Conservation (phyloP, 2,113 vertebrate genomes). For the Prunella himalayana region DNA sequence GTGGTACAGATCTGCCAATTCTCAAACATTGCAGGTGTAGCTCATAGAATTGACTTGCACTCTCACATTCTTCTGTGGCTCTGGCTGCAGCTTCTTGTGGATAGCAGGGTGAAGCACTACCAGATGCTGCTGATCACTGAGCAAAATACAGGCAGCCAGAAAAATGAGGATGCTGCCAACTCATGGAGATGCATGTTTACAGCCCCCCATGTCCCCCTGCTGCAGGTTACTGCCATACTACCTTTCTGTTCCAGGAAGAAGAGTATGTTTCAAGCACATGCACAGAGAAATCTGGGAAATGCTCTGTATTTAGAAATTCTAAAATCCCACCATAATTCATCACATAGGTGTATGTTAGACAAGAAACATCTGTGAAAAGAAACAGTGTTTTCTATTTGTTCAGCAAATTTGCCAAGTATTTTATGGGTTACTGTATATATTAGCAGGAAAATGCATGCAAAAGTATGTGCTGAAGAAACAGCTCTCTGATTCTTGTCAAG, state of each 20-base stretch:
- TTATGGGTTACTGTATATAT: not conserved
- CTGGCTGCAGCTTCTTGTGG: not conserved
- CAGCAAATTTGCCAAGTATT: not conserved
- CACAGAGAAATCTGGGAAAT: not conserved
- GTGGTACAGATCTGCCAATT: not conserved
- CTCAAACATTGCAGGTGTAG: not conserved
- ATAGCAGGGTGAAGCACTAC: not conserved
- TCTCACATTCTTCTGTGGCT: not conserved
- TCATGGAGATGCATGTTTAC: not conserved
- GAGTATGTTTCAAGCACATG: not conserved
- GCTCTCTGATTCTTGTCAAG: not conserved
- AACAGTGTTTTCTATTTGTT: not conserved
- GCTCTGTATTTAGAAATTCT: not conserved
- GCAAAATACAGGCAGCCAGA: not conserved
- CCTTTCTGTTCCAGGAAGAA: not conserved
- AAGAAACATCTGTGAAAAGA: not conserved
- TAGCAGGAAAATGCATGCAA: not conserved
- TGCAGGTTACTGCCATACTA: not conserved
- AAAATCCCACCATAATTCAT: not conserved
- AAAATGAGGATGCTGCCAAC: not conserved
- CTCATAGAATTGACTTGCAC: fast-evolving
- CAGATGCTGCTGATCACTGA: not conserved
- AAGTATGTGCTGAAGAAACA: not conserved
- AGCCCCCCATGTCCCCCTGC: not conserved
- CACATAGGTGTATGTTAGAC: not conserved